phyloP scores from a whole-genome alignment of 2,888 invertebrate genomes.

The Caenorhabditis japonica region DNA sequence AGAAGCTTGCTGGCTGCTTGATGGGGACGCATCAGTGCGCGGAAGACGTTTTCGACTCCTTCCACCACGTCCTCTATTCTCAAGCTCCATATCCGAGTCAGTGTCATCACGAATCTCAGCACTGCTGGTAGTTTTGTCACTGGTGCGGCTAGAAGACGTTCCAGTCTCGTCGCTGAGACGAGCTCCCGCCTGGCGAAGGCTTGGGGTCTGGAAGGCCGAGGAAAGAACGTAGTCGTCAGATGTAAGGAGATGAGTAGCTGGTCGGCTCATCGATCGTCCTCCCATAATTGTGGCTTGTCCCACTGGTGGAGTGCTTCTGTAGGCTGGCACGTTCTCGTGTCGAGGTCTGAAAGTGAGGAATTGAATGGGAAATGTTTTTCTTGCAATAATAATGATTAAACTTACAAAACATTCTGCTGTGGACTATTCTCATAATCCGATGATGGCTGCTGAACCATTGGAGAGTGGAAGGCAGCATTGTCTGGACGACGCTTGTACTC shows the following conservation, averaged over 20 bases:
- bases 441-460: conserved; percentile 53
- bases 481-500: conserved; percentile 45
- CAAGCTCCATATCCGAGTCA: conserved; percentile 58
- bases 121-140: conserved; percentile 58
- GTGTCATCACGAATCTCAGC: conserved; percentile 60
- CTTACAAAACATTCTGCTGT: conserved; percentile 46
- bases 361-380: too few relatives aligned
- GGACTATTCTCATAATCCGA: conserved; percentile 68
- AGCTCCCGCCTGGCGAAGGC: conserved; percentile 34
- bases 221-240: conserved; percentile 72
- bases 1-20: conserved; percentile 63
- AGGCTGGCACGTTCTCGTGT: conserved; percentile 65
- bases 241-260: conserved; percentile 66
- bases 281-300: conserved; percentile 63
- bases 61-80: conserved; percentile 34
- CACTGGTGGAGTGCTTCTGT: conserved; percentile 63
- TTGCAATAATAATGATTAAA: background rate
- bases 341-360: conserved; percentile 44
- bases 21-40: conserved; percentile 42
- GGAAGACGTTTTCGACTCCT: conserved; percentile 52
- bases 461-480: conserved; percentile 36
- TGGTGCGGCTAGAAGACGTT: conserved; percentile 57
- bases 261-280: conserved; percentile 48
- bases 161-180: conserved; percentile 60
- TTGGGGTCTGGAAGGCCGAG: conserved; percentile 61